phyloP scores from a whole-genome alignment of 2,797 vertebrate species.

The Semotilus atromaculatus region DNA sequence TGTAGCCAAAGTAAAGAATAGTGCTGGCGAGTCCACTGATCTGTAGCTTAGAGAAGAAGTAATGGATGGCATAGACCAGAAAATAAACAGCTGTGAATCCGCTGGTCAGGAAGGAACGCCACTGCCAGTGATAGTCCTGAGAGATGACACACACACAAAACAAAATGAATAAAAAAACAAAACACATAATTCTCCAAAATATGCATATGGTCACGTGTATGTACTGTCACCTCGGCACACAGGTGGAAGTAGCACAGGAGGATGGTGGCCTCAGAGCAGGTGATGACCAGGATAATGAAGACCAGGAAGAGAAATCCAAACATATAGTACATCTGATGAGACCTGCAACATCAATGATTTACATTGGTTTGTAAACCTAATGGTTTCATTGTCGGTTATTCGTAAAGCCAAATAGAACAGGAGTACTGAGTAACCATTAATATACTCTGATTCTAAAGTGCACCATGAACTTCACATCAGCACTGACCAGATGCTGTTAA shows the following conservation, averaged over 20 bases:
- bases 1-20: slow-evolving; percentile 94
- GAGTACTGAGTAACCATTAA: neutral
- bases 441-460: neutral
- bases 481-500: slow-evolving; percentile 95
- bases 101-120: slow-evolving; percentile 95
- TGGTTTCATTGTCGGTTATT: neutral
- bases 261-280: slow-evolving; percentile 94
- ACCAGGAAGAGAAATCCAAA: slow-evolving; percentile 95
- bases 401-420: neutral
- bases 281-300: slow-evolving; percentile 94
- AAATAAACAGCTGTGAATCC: slow-evolving; percentile 95
- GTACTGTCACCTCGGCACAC: slow-evolving; percentile 87
- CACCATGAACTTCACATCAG: neutral
- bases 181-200: neutral
- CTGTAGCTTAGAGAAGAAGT: slow-evolving; percentile 94
- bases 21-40: slow-evolving; percentile 92
- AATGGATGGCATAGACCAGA: slow-evolving; percentile 91
- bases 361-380: neutral
- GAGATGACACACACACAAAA: slow-evolving; percentile 4
- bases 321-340: slow-evolving; percentile 98
- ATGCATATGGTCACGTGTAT: neutral
- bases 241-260: slow-evolving; percentile 94
- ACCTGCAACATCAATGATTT: slow-evolving; percentile 74
- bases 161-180: neutral
- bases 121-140: slow-evolving; percentile 96